Conservation (phyloP, 2,888 invertebrate genomes). For the Thymelicus acteon region DNA sequence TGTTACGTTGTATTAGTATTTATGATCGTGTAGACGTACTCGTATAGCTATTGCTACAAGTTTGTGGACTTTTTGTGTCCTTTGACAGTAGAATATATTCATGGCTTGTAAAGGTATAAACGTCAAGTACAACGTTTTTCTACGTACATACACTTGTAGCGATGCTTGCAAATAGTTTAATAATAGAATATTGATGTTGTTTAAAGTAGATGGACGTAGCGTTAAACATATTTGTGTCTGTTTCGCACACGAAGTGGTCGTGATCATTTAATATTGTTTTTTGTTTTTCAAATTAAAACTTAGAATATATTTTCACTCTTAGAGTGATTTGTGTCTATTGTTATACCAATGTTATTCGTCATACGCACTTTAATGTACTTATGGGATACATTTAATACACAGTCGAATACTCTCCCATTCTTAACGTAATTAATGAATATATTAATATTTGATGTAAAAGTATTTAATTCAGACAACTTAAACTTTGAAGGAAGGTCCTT, state of each 20-base stretch:
- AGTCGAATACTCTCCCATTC: constrained; percentile 20
- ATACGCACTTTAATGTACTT: constrained; percentile 20
- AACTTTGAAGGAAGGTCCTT: not conserved
- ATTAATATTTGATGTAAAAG: not conserved
- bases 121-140: not conserved
- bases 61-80: not conserved
- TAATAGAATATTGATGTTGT: constrained; percentile 13
- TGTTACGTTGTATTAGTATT: constrained; percentile 18
- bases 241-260: constrained; percentile 9
- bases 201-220: constrained; percentile 3
- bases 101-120: not conserved
- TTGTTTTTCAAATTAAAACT: not conserved
- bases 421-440: not conserved
- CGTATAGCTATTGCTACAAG: not conserved
- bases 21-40: not conserved
- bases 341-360: constrained; percentile 12
- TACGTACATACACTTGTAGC: not conserved
- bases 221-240: constrained; percentile 4
- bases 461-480: not conserved
- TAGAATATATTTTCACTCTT: constrained; percentile 12
- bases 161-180: constrained; percentile 8
- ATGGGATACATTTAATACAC: not conserved
- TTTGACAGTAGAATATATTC: not conserved
- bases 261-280: constrained; percentile 1
- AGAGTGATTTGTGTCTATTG: constrained; percentile 10